Percentiles rank a stretch among this genome's conserved stretches.
phyloP scores from a whole-genome alignment of 2,888 invertebrate genomes.

The Poecilobothrus nobilitatus region DNA sequence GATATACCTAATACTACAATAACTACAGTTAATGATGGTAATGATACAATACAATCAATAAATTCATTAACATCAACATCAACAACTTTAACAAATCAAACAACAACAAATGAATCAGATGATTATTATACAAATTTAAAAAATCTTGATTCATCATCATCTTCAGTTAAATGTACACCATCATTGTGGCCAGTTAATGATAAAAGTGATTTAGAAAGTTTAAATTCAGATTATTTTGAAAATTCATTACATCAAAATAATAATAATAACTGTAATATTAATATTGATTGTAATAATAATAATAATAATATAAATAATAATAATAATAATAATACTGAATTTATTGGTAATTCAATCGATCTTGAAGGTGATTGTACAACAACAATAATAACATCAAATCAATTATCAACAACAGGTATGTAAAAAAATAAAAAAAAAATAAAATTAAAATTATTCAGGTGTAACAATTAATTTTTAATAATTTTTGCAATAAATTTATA shows the following conservation, averaged over 20 bases:
- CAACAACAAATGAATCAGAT: slow-evolving; percentile 24
- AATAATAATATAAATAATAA: neutral
- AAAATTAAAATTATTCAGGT: no score
- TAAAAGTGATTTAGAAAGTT: slow-evolving; percentile 44
- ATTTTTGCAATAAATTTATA: no score
- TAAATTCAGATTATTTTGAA: slow-evolving; percentile 44
- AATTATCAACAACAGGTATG: no score
- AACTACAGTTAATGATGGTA: slow-evolving; percentile 24
- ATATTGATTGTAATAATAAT: neutral
- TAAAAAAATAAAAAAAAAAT: no score
- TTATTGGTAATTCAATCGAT: neutral
- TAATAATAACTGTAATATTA: slow-evolving; percentile 26
- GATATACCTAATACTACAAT: slow-evolving; percentile 21
- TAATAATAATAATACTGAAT: neutral
- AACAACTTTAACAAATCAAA: slow-evolving; percentile 24
- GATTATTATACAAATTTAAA: slow-evolving; percentile 43
- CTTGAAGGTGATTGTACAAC: neutral
- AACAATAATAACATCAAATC: neutral
- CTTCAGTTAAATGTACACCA: slow-evolving; percentile 24
- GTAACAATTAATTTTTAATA: no score
- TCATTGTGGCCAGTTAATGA: slow-evolving; percentile 32
- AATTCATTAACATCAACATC: slow-evolving; percentile 19
- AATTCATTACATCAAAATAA: slow-evolving; percentile 41
- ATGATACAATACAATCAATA: slow-evolving; percentile 22
- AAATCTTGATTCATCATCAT: slow-evolving; percentile 37